Percentiles rank a stretch among this genome's conserved stretches.
Conservation (phyloP, 2,113 vertebrate genomes). For the Cichladusa arquata region DNA sequence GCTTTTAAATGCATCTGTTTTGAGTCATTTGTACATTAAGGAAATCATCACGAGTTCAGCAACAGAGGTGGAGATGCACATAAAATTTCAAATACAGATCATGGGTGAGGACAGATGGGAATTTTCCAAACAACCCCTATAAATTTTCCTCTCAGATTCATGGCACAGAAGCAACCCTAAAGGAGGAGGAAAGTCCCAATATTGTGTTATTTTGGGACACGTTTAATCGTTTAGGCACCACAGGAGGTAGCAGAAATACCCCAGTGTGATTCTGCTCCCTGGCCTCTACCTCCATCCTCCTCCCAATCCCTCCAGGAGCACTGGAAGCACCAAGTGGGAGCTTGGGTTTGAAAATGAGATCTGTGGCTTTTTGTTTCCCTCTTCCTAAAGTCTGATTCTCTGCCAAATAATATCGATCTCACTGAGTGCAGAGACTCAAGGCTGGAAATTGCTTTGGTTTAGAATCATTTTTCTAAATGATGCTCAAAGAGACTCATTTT, state of each 20-base stretch:
- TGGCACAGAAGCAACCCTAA: not conserved
- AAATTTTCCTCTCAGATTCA: accelerated
- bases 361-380: accelerated
- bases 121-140: not conserved
- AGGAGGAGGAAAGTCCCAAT: not conserved
- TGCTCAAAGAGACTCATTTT: not conserved
- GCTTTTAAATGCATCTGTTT: not conserved
- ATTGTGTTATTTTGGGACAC: not conserved
- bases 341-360: not conserved
- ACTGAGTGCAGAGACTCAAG: not conserved
- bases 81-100: not conserved
- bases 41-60: not conserved
- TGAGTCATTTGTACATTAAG: not conserved
- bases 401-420: not conserved
- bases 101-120: not conserved
- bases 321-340: not conserved
- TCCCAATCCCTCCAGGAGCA: not conserved
- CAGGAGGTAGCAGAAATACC: not conserved
- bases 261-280: not conserved
- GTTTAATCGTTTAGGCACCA: not conserved
- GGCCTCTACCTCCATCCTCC: not conserved
- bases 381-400: not conserved
- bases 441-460: not conserved
- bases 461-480: not conserved
- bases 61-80: not conserved